Base-by-base conservation (phyloP, 2,888 invertebrate genomes). In the Chymomyza procnemis region DNA sequence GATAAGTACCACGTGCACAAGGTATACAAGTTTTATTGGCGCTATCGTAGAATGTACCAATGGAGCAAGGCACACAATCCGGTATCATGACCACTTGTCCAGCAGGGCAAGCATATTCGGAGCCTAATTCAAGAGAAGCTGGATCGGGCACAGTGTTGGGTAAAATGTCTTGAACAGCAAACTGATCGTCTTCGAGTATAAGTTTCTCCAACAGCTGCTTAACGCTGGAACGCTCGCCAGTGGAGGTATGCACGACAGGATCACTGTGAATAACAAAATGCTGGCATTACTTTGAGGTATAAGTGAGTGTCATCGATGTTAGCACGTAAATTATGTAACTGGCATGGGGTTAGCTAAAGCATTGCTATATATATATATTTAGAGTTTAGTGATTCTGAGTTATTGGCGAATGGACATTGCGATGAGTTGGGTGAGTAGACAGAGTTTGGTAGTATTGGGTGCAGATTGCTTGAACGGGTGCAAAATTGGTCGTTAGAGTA, bases 111-210 rank as follows among this genome's bases (percentile, higher is more conserved):
- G 97, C 96, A 87, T 97, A 98, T 89, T 97, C 97, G 0, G 97
- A 97, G 73, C 95, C 94, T n/a, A 99, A 92, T 22, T 93, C 91
- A 67, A 99, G 92, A 2, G 97, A 97, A 9, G 97, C 96, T 66
- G 98, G 96, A 91, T 98, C 98, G 0, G 98, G 97, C 0, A 97
- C 95, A 0, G 98, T 98, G 88, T 98, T 98, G 16, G 98, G 98
- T 62, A 98, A 92, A 85, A 97, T 97, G 88, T 96, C 97, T 85
- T 96, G 94, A 3, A 98, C 97, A 87, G 97, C 97, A 89, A 98
- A 97, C 90, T 97, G 97, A 91, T 97, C 97, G 90, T 97, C 96
- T 92, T 98, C 97, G 71, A 98, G 93, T 77, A 98, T 97, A 1
- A 98, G 93, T 90, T 95, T 96, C 91, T 98, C 96, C 80, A 99